These are phyloP conservation scores for Aplocera efformata DNA, from an alignment of 2,888 invertebrate genomes.

Conservation along the genomic window DNA sequence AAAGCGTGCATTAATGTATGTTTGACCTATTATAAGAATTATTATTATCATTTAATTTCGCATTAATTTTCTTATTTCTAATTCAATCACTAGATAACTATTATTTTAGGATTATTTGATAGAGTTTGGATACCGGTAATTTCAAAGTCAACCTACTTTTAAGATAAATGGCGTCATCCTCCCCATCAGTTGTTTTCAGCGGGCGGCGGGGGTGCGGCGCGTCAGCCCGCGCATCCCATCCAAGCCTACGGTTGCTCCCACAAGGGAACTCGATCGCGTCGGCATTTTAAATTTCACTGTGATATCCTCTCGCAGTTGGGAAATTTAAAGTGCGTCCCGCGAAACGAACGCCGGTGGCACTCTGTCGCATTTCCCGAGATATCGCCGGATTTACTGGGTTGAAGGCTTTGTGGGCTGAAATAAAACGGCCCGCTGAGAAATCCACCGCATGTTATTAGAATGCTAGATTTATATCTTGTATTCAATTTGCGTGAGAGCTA, in stretches of 20 bases:
- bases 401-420: slow-evolving; percentile 71
- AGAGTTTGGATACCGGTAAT: too few relatives aligned
- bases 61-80: too few relatives aligned
- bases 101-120: too few relatives aligned
- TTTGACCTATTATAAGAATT: too few relatives aligned
- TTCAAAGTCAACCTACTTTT: too few relatives aligned
- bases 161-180: too few relatives aligned
- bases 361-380: slow-evolving; percentile 71
- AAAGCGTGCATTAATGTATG: too few relatives aligned
- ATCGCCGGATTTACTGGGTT: slow-evolving; percentile 73
- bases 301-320: slow-evolving; percentile 60
- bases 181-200: background rate
- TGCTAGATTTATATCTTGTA: slow-evolving; percentile 74
- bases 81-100: too few relatives aligned
- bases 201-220: slow-evolving; percentile 15
- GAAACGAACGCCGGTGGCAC: slow-evolving; percentile 62
- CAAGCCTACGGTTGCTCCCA: slow-evolving; percentile 49
- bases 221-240: slow-evolving; percentile 24
- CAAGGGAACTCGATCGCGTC: slow-evolving; percentile 40
- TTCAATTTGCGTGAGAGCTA: slow-evolving; percentile 74
- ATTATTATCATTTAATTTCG: too few relatives aligned
- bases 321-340: slow-evolving; percentile 70
- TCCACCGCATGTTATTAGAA: slow-evolving; percentile 71
- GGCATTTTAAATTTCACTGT: slow-evolving; percentile 64
- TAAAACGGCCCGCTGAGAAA: slow-evolving; percentile 75